phyloP scores from a whole-genome alignment of 2,888 invertebrate genomes.

The Zaprionus lineosus region DNA sequence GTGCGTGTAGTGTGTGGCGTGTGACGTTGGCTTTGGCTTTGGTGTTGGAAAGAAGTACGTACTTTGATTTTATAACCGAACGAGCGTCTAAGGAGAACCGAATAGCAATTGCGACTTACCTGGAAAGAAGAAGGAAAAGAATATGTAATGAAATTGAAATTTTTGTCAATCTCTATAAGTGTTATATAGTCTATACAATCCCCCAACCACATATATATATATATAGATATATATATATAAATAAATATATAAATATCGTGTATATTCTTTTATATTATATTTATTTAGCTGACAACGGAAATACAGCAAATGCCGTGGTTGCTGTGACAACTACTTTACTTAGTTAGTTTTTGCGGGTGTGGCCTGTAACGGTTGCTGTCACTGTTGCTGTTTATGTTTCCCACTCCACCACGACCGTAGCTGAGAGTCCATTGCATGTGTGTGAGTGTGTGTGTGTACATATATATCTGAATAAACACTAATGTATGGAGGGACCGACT shows the following conservation, averaged over 20 bases:
- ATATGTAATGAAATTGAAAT: constrained; percentile 69
- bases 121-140: constrained; percentile 46
- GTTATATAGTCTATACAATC: constrained; percentile 10
- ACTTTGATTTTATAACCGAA: constrained; percentile 74
- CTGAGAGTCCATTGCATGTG: constrained; percentile 10
- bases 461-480: constrained; percentile 6
- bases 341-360: constrained; percentile 44
- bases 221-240: constrained; percentile 3
- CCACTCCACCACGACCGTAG: constrained; percentile 6
- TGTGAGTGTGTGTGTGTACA: not conserved
- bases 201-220: constrained; percentile 4
- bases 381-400: constrained; percentile 29
- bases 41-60: constrained; percentile 68
- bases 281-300: constrained; percentile 61
- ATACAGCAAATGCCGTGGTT: constrained; percentile 50
- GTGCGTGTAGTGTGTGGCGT: too few species aligned
- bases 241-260: constrained; percentile 5
- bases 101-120: constrained; percentile 56
- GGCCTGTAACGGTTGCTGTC: constrained; percentile 26
- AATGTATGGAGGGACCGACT: constrained; percentile 27
- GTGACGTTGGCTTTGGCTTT: too few species aligned
- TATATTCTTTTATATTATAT: constrained; percentile 57
- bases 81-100: constrained; percentile 43
- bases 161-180: constrained; percentile 63
- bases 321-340: constrained; percentile 66